Conservation (phyloP, 2,888 invertebrate genomes). For the Acanthosepion esculentum region DNA sequence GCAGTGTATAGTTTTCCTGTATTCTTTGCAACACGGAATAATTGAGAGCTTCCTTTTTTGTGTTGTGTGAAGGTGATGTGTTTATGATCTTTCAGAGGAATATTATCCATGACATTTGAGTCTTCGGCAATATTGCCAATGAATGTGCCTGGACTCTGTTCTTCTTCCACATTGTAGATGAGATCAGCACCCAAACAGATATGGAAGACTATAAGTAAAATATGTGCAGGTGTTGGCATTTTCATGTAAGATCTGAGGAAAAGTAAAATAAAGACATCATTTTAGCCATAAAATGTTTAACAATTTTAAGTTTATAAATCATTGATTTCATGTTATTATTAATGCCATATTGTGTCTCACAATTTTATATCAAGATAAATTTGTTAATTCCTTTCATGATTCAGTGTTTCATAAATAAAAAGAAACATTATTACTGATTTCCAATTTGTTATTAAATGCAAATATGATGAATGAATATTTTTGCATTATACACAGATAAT, state of each 20-base stretch:
- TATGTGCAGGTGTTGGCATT: not conserved
- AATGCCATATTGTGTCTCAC: too few relatives aligned
- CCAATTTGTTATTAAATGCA: too few relatives aligned
- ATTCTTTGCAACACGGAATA: not conserved
- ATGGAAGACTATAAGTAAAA: not conserved
- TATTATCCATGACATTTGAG: not conserved
- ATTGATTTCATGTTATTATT: too few relatives aligned
- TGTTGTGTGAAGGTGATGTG: not conserved
- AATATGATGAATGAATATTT: too few relatives aligned
- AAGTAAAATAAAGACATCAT: not conserved
- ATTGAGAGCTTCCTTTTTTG: not conserved
- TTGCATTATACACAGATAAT: too few relatives aligned
- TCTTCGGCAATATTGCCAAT: not conserved
- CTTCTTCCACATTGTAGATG: slow-evolving; percentile 18
- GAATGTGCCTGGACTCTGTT: not conserved
- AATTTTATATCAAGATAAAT: too few relatives aligned
- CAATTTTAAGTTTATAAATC: too few relatives aligned
- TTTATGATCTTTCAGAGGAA: not conserved
- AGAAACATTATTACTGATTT: too few relatives aligned
- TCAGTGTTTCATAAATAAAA: too few relatives aligned
- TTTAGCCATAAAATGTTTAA: not conserved
- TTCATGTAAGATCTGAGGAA: not conserved
- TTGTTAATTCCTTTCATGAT: too few relatives aligned
- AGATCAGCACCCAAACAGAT: not conserved
- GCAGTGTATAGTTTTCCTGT: not conserved